Evolutionary conservation across 2,888 invertebrate genomes (phyloP), one percentile per base, ranked within the genome.

Genomic region (Antitype chi): DNA sequence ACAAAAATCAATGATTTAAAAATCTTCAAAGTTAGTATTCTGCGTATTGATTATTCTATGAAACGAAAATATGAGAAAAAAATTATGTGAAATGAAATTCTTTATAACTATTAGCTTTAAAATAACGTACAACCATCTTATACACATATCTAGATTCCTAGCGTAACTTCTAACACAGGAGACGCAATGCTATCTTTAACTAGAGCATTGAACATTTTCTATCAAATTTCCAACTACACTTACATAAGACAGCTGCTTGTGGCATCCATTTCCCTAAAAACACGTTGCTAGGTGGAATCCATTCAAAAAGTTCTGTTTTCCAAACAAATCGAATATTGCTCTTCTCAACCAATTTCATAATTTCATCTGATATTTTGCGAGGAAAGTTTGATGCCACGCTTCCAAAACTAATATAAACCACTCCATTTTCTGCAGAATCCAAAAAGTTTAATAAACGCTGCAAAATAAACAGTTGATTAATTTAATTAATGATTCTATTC

Each of bases 401-500:
- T 2, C 98, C 98, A 93, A 98, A 97, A 90, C 97, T 98, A 87
- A 98, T 98, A 90, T 97, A 97, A 70, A 98, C 96, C 7, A 98
- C 97, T 2, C 98, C 98, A 67, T 97, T 94, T 49, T 96, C 92
- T 0, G 98, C 97, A 69, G 96, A 97, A 89, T 97, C 97, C 72
- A 98, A 94, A 90, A 97, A 97, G 52, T 78, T 74, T 75, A 76
- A 64, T 20, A 90, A 73, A 32, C 63, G 82, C 90, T 90, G 86
- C 62, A 76, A 78, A 43, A 70, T 47, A 20, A 28, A 49, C 7
- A 52, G 15, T 74, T 25, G 15, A 15, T 15, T 20, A 7, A 25
- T 52, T 71, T 43, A 0, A 25, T 17, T 11, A 17, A 47, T 15
- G 4, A 47, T 47, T 74, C 6, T 38, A 20, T 28, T 43, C 8